These are phyloP conservation scores for Brienomyrus brachyistius DNA, from an alignment of 2,113 vertebrate species.

Conservation along the genomic window DNA sequence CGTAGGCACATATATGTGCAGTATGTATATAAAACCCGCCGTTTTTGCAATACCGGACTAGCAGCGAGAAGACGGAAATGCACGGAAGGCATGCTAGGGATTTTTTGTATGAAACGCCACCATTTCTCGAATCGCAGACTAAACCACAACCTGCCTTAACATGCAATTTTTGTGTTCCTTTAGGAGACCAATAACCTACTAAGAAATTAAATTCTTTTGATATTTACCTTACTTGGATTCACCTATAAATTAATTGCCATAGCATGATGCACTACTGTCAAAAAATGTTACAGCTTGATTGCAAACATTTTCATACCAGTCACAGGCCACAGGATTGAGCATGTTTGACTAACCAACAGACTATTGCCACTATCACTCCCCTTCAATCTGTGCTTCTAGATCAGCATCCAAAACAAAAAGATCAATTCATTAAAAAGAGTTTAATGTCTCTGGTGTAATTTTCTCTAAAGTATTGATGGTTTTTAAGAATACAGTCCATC, in stretches of 20 bases:
- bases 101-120: not conserved
- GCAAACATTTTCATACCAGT: not conserved
- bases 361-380: not conserved
- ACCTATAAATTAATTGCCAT: not conserved
- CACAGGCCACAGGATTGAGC: not conserved
- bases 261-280: not conserved
- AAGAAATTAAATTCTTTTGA: not conserved
- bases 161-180: not conserved
- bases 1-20: not conserved
- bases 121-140: not conserved
- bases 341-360: not conserved
- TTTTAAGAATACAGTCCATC: not conserved
- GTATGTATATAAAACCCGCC: not conserved
- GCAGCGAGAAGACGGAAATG: not conserved
- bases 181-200: not conserved
- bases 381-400: not conserved
- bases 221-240: not conserved
- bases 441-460: not conserved
- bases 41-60: not conserved
- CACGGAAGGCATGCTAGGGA: not conserved
- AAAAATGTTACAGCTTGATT: not conserved
- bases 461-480: not conserved
- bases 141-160: not conserved
- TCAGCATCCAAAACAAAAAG: not conserved
- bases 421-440: not conserved